Percentiles rank a stretch among this genome's conserved stretches.
Evolutionary conservation across 2,113 vertebrate genomes (phyloP).

Genomic region (Bos javanicus): DNA sequence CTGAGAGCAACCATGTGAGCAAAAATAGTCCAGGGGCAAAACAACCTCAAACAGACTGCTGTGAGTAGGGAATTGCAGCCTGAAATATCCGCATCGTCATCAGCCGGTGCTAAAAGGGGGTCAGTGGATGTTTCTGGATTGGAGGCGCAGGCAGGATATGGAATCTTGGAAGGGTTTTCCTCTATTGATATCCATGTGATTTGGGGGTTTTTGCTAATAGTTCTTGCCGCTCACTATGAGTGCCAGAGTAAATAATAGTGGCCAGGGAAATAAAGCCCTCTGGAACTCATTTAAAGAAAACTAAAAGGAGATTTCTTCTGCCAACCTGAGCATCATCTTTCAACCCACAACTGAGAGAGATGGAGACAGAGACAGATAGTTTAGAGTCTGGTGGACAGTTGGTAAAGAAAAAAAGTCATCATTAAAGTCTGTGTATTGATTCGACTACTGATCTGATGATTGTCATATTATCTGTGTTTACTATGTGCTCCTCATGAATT

Average conservation of each 20-base stretch:
- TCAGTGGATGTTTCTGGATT: constrained; percentile 67
- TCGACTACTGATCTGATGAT: not conserved
- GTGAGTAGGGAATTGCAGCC: constrained; percentile 28
- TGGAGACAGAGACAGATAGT: constrained; percentile 53
- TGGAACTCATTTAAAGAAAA: constrained; percentile 70
- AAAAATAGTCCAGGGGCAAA: constrained; percentile 70
- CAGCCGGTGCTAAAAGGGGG: constrained; percentile 57
- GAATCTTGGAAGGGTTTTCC: constrained; percentile 65
- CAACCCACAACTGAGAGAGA: constrained; percentile 54
- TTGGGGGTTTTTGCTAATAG: constrained; percentile 51
- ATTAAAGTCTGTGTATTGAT: constrained; percentile 20
- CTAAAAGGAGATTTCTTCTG: constrained; percentile 47
- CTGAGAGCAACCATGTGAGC: constrained; percentile 64
- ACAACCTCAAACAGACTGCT: constrained; percentile 56
- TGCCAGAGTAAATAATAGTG: constrained; percentile 67
- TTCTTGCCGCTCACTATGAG: constrained; percentile 36
- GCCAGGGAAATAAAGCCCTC: constrained; percentile 27
- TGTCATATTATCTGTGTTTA: not conserved
- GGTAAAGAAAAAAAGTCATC: not conserved
- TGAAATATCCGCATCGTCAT: constrained; percentile 72
- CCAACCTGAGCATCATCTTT: constrained; percentile 63
- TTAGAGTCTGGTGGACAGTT: constrained; percentile 14
- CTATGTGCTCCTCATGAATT: not conserved
- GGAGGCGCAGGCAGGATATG: constrained; percentile 53
- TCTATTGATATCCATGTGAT: constrained; percentile 68